Evolutionary conservation across 2,797 vertebrate species (phyloP), one percentile per base, ranked within the genome.

Genomic region (Sebastes oblongus): DNA sequence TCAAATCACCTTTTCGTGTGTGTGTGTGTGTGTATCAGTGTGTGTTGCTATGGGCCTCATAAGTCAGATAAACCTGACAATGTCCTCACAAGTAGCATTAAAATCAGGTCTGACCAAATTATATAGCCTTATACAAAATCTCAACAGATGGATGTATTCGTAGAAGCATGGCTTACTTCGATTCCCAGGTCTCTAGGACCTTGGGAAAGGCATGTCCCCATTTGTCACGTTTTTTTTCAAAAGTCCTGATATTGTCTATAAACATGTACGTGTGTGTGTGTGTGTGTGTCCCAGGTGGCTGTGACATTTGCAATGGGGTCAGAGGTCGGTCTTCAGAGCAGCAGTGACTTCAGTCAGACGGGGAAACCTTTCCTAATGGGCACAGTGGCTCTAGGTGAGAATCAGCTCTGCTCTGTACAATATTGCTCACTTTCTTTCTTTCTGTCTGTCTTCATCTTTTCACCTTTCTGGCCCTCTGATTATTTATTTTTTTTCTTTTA

Each of bases 251-350:
- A 42, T 42, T 42, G 39, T 42, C 39, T 42, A 42, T 42, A 42
- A 42, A 42, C 14, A 42, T 6, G 39, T 42, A 42, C 4, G 62
- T 67, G 34, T 86, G 69, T 90, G 78, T 86, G 27, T 22, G 22
- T 29, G 34, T 89, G 66, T 93, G 32, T 75, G 70, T 89, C 83
- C 75, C 91, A 96, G 95, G 94, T 95, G 86, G 89, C 84, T 6
- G 94, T 95, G 91, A 96, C 94, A 83, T 96, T 96, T 90, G 92
- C 93, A 29, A 92, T 95, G 87, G 95, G 95, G 87, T 95, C 95
- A 80, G 93, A 96, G 86, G 93, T 95, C 66, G 92, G 93, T 72
- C 94, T 94, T 56, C 90, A 94, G 86, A 96, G 92, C 93, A 93
- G 75, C 75, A 95, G 86, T 75, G 94, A 96, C 92, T 95, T 95